Percentiles rank a stretch among this genome's conserved stretches.
These are phyloP conservation scores for Ochropacha duplaris DNA, from an alignment of 2,888 invertebrate genomes.

Conservation along the genomic window DNA sequence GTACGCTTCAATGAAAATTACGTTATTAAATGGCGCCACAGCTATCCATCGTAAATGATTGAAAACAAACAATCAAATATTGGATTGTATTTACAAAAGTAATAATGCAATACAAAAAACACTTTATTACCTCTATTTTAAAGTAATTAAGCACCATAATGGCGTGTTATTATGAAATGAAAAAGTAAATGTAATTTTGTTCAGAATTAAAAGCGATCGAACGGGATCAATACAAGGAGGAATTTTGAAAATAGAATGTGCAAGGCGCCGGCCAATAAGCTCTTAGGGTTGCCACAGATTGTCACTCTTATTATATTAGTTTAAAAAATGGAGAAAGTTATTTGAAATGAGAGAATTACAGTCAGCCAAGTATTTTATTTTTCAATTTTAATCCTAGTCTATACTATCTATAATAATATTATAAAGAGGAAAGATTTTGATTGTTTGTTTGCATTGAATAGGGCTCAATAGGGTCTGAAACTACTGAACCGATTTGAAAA, in stretches of 20 bases:
- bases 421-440: no score
- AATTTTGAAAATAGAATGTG: slow-evolving; percentile 71
- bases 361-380: no score
- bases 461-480: no score
- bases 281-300: slow-evolving; percentile 62
- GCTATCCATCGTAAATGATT: slow-evolving; percentile 31
- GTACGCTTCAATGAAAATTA: not conserved
- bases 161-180: not conserved
- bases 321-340: no score
- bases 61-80: slow-evolving; percentile 40
- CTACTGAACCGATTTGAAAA: no score
- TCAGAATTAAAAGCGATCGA: slow-evolving; percentile 52
- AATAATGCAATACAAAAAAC: slow-evolving; percentile 5
- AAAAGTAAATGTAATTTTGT: slow-evolving; percentile 25
- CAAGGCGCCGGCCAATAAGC: slow-evolving; percentile 61
- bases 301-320: slow-evolving; percentile 18
- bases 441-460: no score
- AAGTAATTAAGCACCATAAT: slow-evolving; percentile 7
- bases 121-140: slow-evolving; percentile 1
- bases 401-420: no score
- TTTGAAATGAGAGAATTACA: no score
- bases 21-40: slow-evolving; percentile 29
- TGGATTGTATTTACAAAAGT: slow-evolving; percentile 19
- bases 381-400: no score
- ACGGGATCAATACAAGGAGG: slow-evolving; percentile 62